A percentile compares a stretch with the other conserved stretches of the same genome.
These are phyloP conservation scores for Notocelia uddmanniana DNA, from an alignment of 2,888 invertebrate genomes.

Conservation along the genomic window DNA sequence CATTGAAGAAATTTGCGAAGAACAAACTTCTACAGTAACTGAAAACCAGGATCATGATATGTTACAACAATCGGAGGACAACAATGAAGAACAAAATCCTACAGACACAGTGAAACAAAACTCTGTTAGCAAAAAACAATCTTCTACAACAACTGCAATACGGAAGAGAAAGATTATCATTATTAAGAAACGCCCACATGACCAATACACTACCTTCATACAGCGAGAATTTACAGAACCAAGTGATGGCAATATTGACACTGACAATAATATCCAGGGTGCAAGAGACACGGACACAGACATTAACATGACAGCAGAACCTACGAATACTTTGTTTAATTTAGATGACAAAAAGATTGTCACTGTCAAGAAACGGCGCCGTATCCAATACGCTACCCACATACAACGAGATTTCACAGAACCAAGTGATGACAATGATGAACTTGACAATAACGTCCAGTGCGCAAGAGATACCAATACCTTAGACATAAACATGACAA, in stretches of 20 bases:
- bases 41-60: background rate
- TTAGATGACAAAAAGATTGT: background rate
- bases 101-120: background rate
- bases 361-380: background rate
- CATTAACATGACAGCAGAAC: background rate
- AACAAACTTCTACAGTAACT: background rate
- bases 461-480: background rate
- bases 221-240: background rate
- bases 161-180: background rate
- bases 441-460: background rate
- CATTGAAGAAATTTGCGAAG: background rate
- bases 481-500: background rate
- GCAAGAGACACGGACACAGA: background rate
- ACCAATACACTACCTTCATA: background rate
- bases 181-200: background rate
- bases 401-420: background rate
- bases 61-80: background rate
- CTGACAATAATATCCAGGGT: too few relatives aligned
- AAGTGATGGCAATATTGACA: background rate
- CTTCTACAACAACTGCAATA: background rate
- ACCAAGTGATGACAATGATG: background rate
- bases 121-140: background rate
- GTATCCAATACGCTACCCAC: background rate
- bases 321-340: background rate
- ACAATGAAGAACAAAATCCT: too few relatives aligned